Conservation (phyloP, 2,888 invertebrate genomes). For the Quadriops clusia region DNA sequence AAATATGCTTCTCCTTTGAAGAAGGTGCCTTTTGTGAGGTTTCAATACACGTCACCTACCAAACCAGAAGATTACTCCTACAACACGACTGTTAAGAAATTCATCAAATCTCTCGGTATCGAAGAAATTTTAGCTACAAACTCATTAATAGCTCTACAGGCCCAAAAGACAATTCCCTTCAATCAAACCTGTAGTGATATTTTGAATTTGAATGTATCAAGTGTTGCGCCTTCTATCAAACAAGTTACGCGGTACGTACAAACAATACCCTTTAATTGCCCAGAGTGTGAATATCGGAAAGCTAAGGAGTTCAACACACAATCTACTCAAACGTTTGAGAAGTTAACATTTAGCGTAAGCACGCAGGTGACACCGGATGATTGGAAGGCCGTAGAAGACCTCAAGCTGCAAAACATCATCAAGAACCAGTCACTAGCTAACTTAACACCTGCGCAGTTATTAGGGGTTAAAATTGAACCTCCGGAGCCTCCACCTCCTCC, state of each 20-base stretch:
- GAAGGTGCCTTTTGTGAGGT: conserved; percentile 20
- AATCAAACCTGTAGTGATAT: too few species aligned
- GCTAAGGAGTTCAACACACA: conserved; percentile 8
- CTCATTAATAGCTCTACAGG: too few species aligned
- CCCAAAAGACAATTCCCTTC: not conserved
- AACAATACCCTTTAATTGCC: conserved; percentile 15
- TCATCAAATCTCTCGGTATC: too few species aligned
- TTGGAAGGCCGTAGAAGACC: conserved; percentile 31
- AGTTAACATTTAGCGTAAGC: conserved; percentile 22
- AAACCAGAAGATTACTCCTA: conserved; percentile 16
- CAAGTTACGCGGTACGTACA: conserved; percentile 7
- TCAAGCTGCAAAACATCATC: conserved; percentile 19
- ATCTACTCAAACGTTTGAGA: conserved; percentile 14
- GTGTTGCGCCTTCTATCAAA: too few species aligned
- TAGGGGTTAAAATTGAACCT: conserved; percentile 17
- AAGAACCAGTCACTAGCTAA: conserved; percentile 30
- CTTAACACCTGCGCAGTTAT: conserved; percentile 33
- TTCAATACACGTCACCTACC: conserved; percentile 19
- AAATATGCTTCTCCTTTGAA: conserved; percentile 22
- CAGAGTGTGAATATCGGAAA: conserved; percentile 17
- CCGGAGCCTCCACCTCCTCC: conserved; percentile 2
- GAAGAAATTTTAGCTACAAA: too few species aligned
- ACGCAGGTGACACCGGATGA: conserved; percentile 31
- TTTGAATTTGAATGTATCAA: too few species aligned
- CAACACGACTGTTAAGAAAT: too few species aligned